phyloP scores from a whole-genome alignment of 1,140 invertebrate species.

The Teleogryllus occipitalis region DNA sequence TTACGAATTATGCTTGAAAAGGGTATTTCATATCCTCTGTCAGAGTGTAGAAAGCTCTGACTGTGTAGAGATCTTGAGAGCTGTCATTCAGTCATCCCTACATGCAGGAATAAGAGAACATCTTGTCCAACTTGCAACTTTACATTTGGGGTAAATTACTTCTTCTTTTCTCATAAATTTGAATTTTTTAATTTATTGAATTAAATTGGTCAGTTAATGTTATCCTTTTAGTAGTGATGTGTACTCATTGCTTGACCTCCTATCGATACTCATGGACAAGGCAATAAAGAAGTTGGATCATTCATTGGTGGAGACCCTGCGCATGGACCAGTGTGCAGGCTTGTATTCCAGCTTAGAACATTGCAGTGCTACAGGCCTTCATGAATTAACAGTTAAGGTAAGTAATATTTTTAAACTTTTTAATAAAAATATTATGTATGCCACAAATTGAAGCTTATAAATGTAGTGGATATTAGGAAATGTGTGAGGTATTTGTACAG shows the following conservation, averaged over 20 bases:
- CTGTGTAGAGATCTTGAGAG: constrained; percentile 14
- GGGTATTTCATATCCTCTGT: constrained; percentile 18
- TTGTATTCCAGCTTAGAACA: constrained; percentile 19
- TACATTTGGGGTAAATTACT: constrained; percentile 11
- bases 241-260: constrained; percentile 20
- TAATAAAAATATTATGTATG: too few species aligned
- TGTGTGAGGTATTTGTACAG: too few species aligned
- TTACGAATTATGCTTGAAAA: constrained; percentile 16
- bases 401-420: not conserved
- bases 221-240: constrained; percentile 12
- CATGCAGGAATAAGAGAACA: constrained; percentile 22
- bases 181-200: too few species aligned
- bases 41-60: constrained; percentile 2
- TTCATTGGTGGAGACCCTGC: constrained; percentile 16
- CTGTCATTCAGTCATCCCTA: constrained; percentile 18
- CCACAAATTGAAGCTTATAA: too few species aligned
- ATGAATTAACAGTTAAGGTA: constrained; percentile 21
- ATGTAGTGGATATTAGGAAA: too few species aligned
- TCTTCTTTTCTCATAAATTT: not conserved
- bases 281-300: constrained; percentile 13
- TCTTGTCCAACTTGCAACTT: constrained; percentile 19
- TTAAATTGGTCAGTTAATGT: not conserved
- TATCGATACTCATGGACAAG: constrained; percentile 18
- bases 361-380: constrained; percentile 20
- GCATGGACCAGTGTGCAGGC: constrained; percentile 18